phyloP scores from a whole-genome alignment of 2,797 vertebrate genomes.

The Sternotherus odoratus region DNA sequence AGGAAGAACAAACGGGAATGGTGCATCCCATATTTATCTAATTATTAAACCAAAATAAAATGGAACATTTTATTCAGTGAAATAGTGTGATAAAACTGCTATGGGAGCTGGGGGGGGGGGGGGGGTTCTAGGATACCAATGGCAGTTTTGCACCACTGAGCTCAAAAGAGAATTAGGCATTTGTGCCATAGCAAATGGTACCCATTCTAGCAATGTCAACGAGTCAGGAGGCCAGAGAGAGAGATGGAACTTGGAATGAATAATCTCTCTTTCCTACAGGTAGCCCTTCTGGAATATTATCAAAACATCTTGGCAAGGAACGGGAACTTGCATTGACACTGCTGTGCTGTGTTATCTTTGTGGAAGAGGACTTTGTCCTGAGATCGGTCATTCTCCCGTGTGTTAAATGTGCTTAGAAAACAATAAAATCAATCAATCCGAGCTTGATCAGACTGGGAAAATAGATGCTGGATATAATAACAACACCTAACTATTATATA shows the following conservation, averaged over 20 bases:
- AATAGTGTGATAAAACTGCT: neutral
- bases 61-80: neutral
- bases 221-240: neutral
- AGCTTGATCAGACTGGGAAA: neutral
- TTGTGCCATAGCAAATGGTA: neutral
- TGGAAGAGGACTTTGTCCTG: neutral
- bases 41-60: neutral
- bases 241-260: neutral
- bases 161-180: neutral
- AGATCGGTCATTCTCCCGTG: neutral
- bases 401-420: neutral
- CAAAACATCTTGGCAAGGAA: neutral
- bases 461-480: neutral
- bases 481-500: neutral
- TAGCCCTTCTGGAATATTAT: neutral
- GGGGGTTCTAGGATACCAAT: neutral
- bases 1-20: conserved; percentile 89
- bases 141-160: neutral
- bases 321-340: neutral
- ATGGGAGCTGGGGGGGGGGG: rapidly evolving
- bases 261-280: neutral
- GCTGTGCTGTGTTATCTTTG: no score
- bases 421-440: neutral
- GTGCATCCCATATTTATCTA: conserved; percentile 88
- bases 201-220: neutral